phyloP scores from a whole-genome alignment of 2,888 invertebrate species.

The Tenthredo scrophulariae region DNA sequence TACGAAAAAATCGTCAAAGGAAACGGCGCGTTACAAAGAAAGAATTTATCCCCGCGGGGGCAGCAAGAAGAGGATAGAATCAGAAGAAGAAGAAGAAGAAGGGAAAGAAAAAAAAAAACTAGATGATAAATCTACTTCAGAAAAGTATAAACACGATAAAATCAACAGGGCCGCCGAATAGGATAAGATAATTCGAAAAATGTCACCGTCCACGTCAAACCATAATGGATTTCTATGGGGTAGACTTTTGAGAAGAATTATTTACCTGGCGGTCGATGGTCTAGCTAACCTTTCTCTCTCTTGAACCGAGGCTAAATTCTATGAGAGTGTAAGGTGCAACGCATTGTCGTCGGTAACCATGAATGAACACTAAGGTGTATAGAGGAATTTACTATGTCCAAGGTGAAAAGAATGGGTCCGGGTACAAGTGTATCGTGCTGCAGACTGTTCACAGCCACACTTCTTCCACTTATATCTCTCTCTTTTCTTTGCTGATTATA shows the following conservation, averaged over 20 bases:
- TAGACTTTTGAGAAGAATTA: constrained; percentile 31
- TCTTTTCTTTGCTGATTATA: neutral
- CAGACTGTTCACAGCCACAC: constrained; percentile 34
- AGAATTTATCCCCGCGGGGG: neutral
- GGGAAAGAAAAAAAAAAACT: constrained; percentile 54
- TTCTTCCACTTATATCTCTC: neutral
- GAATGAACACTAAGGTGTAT: constrained; percentile 67
- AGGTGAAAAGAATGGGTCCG: constrained; percentile 63
- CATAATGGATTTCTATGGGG: constrained; percentile 48
- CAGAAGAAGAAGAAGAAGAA: constrained; percentile 45
- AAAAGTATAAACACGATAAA: constrained; percentile 73
- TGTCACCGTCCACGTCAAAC: constrained; percentile 41
- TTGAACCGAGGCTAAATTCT: constrained; percentile 54
- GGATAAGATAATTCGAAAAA: constrained; percentile 65
- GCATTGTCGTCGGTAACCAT: constrained; percentile 70
- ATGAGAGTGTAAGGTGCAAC: constrained; percentile 73
- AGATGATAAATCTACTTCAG: constrained; percentile 59
- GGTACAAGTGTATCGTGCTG: constrained; percentile 73
- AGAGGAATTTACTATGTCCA: constrained; percentile 48
- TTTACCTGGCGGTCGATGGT: constrained; percentile 44
- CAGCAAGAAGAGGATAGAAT: constrained; percentile 26
- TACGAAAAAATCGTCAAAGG: neutral
- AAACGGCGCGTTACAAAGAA: neutral
- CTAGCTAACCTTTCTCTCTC: constrained; percentile 17
- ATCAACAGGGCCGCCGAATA: constrained; percentile 68